A percentile compares a stretch with the other conserved stretches of the same genome.
phyloP scores from a whole-genome alignment of 2,888 invertebrate species.

The Drosophila paranaensis region DNA sequence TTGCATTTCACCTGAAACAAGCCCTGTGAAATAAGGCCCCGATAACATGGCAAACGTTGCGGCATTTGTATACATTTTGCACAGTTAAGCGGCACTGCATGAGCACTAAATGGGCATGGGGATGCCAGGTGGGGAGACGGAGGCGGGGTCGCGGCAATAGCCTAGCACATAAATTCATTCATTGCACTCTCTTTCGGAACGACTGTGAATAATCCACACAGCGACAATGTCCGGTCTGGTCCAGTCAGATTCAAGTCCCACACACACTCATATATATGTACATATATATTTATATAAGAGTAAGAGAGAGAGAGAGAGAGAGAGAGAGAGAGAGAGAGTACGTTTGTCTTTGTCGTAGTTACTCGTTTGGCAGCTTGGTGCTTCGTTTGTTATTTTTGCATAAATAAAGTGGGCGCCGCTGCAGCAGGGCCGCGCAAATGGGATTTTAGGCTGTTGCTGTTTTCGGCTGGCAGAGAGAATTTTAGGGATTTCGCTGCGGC shows the following conservation, averaged over 20 bases:
- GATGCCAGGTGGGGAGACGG: neutral
- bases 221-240: constrained; percentile 70
- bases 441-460: constrained; percentile 67
- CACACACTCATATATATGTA: constrained; percentile 20
- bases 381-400: constrained; percentile 79
- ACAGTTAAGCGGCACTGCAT: constrained; percentile 58
- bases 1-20: neutral
- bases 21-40: constrained; percentile 53
- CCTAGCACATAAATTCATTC: constrained; percentile 74
- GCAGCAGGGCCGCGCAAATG: constrained; percentile 63
- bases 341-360: constrained; percentile 60
- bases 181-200: constrained; percentile 75
- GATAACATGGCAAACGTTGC: constrained; percentile 69
- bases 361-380: constrained; percentile 34
- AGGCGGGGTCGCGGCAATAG: constrained; percentile 25
- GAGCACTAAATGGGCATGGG: constrained; percentile 13
- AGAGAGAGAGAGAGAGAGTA: constrained; percentile 40
- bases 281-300: neutral
- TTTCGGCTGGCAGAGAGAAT: constrained; percentile 33
- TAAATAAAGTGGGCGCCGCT: constrained; percentile 65
- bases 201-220: constrained; percentile 80
- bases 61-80: constrained; percentile 74
- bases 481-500: constrained; percentile 62
- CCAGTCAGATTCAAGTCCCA: constrained; percentile 38
- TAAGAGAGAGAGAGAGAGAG: constrained; percentile 12